Evolutionary conservation across 2,113 vertebrate genomes (phyloP), one percentile per base, ranked within the genome.

Genomic region (Semnornis frantzii): DNA sequence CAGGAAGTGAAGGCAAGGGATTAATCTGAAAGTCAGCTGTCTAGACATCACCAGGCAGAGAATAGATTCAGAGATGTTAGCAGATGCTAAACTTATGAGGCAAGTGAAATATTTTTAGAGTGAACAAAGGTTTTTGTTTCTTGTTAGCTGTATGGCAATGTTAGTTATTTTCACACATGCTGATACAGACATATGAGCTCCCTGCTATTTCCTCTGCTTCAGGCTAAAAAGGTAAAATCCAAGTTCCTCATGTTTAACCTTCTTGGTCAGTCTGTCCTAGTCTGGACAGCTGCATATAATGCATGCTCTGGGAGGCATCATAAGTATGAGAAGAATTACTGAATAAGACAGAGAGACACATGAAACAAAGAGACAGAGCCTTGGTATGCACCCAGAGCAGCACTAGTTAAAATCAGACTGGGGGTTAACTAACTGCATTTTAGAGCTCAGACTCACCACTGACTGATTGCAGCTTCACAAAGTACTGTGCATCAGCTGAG

Each of bases 1-100:
- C 57, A 74, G 25, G 79, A 94, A 52, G 62, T n/a, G 74, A 85
- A 71, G 37, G 34, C 75, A 81, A 78, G 39, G 48, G 59, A 64
- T 74, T 80, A 87, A 48, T n/a, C 20, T 57, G 62, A 25, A 82
- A 91, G 48, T 71, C 64, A 68, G 57, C 50, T 92, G 85, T 83
- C 72, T 76, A 52, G 58, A 87, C 62, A 81, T 85, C 96, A 92
- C 15, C n/a, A 75, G 77, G 85, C 44, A 85, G 64, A 92, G 64
- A 93, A 92, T 80, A 93, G 64, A 37, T 57, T 23, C 1, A 0
- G 78, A 83, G 72, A 70, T 39, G 48, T 34, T 39, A 77, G 69
- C 33, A 80, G 85, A 85, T 77, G 65, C 69, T 68, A 37, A 74
- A 33, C 52, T 71, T 83, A 46, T 83, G 69, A 95, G 48, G 69